Evolutionary conservation across 2,113 vertebrate genomes (phyloP).

Genomic region (Percina caprodes): DNA sequence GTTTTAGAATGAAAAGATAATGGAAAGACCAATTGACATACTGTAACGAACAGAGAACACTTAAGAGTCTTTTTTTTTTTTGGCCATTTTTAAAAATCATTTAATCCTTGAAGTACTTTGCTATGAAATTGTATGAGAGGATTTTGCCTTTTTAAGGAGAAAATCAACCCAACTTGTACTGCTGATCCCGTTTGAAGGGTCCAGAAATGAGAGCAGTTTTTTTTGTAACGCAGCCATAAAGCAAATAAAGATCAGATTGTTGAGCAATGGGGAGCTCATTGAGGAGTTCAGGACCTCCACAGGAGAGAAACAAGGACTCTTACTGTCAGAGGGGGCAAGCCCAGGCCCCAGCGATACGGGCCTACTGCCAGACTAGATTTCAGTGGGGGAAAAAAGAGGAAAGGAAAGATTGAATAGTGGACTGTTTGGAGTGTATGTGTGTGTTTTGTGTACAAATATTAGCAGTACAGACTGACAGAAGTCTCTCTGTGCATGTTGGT

Average conservation of each 20-base stretch:
- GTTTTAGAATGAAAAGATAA: conserved; percentile 25
- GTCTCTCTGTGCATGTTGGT: conserved; percentile 16
- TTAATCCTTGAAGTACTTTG: conserved; percentile 39
- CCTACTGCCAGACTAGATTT: conserved; percentile 62
- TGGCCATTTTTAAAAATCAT: background rate
- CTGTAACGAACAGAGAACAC: background rate
- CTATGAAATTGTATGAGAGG: conserved; percentile 35
- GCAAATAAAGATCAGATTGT: conserved; percentile 72
- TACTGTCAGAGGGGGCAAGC: conserved; percentile 61
- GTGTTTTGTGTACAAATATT: conserved; percentile 56
- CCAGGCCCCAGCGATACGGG: conserved; percentile 50
- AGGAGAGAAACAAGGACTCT: conserved; percentile 71
- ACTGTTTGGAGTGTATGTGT: conserved; percentile 48
- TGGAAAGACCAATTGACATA: conserved; percentile 25
- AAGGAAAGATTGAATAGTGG: conserved; percentile 64
- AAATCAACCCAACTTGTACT: conserved; percentile 34
- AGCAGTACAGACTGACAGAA: conserved; percentile 12
- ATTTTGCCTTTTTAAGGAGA: conserved; percentile 36
- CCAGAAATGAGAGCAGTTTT: conserved; percentile 54
- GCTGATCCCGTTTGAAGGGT: conserved; percentile 36
- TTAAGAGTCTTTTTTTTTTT: conserved; percentile 6
- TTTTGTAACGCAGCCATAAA: conserved; percentile 47
- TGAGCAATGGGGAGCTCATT: conserved; percentile 54
- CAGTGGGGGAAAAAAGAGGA: conserved; percentile 25
- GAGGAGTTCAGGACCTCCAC: conserved; percentile 64